Percentiles rank a stretch among this genome's conserved stretches.
Evolutionary conservation across 53 echinoderm and acorn worm species (phyloP).

Genomic region (Crossaster papposus): DNA sequence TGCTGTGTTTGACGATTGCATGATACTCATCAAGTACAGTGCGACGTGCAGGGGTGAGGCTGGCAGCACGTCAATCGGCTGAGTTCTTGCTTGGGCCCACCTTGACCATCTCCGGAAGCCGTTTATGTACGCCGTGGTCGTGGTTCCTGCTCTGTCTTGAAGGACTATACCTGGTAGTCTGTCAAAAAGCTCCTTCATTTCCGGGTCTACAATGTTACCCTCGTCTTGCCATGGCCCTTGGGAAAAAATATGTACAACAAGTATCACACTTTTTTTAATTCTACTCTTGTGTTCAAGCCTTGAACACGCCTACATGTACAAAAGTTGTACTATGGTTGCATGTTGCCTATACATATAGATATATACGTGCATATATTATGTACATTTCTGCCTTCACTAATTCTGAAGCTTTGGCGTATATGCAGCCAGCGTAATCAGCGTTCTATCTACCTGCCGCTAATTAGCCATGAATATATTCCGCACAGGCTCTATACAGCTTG

Average conservation of each 20-base stretch:
- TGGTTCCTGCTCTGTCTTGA: slow-evolving; percentile 2
- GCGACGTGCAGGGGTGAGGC: slow-evolving; percentile 21
- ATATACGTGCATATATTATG: too few relatives aligned
- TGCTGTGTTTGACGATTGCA: slow-evolving; percentile 14
- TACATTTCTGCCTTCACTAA: too few relatives aligned
- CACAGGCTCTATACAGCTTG: not conserved
- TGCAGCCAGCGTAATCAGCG: too few relatives aligned
- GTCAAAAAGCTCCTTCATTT: not conserved
- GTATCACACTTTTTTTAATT: not conserved
- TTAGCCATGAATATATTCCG: not conserved
- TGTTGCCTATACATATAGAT: too few relatives aligned
- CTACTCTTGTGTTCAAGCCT: not conserved
- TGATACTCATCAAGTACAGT: slow-evolving; percentile 19
- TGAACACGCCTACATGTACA: too few relatives aligned
- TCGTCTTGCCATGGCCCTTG: not conserved
- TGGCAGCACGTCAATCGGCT: not conserved
- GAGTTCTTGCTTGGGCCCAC: not conserved
- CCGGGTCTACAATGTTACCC: not conserved
- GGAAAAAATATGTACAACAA: not conserved
- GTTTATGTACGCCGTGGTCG: not conserved
- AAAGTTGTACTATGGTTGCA: too few relatives aligned
- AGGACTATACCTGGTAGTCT: slow-evolving; percentile 2
- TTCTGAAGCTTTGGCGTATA: too few relatives aligned
- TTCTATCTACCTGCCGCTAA: too few relatives aligned
- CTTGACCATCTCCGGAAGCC: slow-evolving; percentile 17